phyloP scores from a whole-genome alignment of 1,140 invertebrate genomes.

The Bactericera cockerelli region DNA sequence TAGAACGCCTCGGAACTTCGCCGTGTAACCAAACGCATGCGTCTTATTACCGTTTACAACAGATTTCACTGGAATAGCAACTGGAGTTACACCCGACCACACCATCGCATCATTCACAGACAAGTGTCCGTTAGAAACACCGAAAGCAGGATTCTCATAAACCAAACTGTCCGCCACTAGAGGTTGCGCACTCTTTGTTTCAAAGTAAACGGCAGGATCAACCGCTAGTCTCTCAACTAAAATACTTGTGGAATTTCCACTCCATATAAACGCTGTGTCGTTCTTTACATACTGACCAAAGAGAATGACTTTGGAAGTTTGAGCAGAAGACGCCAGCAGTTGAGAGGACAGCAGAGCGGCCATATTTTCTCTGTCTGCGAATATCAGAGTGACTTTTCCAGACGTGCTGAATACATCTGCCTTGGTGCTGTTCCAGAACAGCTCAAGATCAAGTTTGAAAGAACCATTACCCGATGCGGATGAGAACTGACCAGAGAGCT shows the following conservation, averaged over 20 bases:
- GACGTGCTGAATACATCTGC: not conserved
- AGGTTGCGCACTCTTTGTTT: not conserved
- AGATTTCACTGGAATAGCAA: not conserved
- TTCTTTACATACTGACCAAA: conserved; percentile 5
- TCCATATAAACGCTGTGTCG: not conserved
- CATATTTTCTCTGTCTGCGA: not conserved
- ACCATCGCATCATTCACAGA: not conserved
- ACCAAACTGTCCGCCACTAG: not conserved
- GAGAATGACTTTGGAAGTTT: conserved; percentile 6
- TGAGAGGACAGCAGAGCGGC: not conserved
- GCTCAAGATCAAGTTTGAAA: not conserved
- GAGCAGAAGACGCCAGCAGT: not conserved
- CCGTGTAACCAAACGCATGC: not conserved
- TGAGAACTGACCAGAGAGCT: not conserved
- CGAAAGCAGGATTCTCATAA: not conserved
- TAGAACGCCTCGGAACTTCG: not conserved
- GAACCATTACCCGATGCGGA: not conserved
- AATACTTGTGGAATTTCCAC: not conserved
- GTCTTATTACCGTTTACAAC: not conserved
- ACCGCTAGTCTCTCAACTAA: not conserved
- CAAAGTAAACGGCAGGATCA: not conserved
- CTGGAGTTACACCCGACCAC: not conserved
- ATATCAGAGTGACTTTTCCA: not conserved
- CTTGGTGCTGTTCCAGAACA: not conserved
- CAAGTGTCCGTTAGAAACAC: conserved; percentile 4